Conservation (phyloP, 2,113 vertebrate species). For the Rhipidura dahli region DNA sequence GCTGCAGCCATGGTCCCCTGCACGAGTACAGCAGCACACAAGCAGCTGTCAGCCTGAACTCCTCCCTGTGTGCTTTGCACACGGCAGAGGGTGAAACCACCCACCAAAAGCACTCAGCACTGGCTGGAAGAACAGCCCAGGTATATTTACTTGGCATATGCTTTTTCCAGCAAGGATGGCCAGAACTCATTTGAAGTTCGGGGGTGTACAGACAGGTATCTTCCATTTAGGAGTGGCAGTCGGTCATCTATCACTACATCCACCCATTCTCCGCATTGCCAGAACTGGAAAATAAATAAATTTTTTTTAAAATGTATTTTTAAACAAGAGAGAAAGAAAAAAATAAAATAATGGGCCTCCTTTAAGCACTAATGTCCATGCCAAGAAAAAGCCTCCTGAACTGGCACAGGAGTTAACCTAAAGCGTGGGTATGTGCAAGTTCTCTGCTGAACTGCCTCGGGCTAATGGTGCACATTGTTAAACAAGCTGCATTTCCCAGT, state of each 20-base stretch:
- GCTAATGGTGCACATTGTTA: background rate
- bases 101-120: background rate
- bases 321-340: background rate
- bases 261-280: slow-evolving; percentile 77
- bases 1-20: background rate
- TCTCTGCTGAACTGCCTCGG: background rate
- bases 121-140: background rate
- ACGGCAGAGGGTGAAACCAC: background rate
- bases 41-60: background rate
- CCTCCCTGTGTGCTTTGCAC: background rate
- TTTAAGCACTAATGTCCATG: background rate
- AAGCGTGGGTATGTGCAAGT: background rate
- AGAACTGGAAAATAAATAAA: slow-evolving; percentile 69
- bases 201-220: slow-evolving; percentile 69
- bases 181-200: slow-evolving; percentile 86
- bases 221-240: slow-evolving; percentile 56
- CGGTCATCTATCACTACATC: slow-evolving; percentile 79
- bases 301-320: background rate
- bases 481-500: background rate
- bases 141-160: slow-evolving; percentile 87
- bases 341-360: background rate
- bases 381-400: background rate
- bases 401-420: background rate
- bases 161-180: slow-evolving; percentile 93
- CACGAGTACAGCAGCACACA: background rate